Percentiles rank a stretch among this genome's conserved stretches.
These are phyloP conservation scores for Nasonovia ribisnigri DNA, from an alignment of 2,888 invertebrate genomes.

Conservation along the genomic window DNA sequence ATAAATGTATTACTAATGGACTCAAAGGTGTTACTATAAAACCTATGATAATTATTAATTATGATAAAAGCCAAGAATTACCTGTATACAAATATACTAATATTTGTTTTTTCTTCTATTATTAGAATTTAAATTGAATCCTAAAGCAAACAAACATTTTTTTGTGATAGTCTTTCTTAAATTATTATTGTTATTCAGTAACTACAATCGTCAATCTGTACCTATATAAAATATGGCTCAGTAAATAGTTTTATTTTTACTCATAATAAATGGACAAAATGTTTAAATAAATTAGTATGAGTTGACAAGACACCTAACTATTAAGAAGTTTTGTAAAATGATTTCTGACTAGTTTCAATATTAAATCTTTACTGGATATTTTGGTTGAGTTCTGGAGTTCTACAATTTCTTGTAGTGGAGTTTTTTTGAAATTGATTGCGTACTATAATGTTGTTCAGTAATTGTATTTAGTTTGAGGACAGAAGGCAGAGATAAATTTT, in stretches of 20 bases:
- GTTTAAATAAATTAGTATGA: background rate
- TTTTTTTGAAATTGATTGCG: background rate
- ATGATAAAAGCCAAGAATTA: background rate
- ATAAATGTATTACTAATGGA: background rate
- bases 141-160: background rate
- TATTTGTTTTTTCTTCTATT: background rate
- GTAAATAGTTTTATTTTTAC: background rate
- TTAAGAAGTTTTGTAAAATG: background rate
- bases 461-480: background rate
- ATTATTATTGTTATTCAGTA: background rate
- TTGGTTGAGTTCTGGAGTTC: background rate
- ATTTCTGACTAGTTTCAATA: background rate
- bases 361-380: background rate
- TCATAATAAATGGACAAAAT: no score
- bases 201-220: background rate
- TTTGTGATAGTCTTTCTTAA: background rate
- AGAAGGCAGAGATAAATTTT: background rate
- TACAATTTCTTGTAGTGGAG: background rate
- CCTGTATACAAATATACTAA: background rate
- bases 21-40: background rate
- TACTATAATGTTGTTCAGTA: background rate
- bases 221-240: background rate
- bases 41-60: background rate
- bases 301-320: background rate
- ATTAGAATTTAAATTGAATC: background rate